These are phyloP conservation scores for Dichetophora obliterata DNA, from an alignment of 2,888 invertebrate genomes.

Conservation along the genomic window DNA sequence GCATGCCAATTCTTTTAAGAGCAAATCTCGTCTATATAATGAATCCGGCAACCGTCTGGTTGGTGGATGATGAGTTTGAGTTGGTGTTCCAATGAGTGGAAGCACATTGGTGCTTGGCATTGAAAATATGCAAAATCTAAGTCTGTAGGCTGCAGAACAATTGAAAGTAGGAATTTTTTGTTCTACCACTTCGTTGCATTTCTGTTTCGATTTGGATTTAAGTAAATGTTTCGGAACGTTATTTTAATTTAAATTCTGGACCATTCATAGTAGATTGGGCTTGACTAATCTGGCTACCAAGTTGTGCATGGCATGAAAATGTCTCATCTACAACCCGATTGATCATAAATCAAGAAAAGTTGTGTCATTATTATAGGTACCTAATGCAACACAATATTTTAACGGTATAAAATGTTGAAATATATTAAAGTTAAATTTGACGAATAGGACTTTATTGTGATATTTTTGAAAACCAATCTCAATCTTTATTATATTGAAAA, in stretches of 20 bases:
- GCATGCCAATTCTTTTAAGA: constrained; percentile 30
- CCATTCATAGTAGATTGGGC: no score
- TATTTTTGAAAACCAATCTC: no score
- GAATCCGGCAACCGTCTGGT: not conserved
- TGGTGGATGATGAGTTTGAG: not conserved
- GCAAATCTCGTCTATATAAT: constrained; percentile 25
- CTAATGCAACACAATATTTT: no score
- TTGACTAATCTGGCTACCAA: not conserved
- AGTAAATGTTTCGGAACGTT: not conserved
- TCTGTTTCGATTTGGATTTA: not conserved
- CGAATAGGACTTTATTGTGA: no score
- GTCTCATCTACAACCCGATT: no score
- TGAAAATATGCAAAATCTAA: constrained; percentile 30
- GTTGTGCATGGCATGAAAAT: no score
- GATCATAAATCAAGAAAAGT: no score
- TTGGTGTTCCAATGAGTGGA: not conserved
- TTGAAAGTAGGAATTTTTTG: constrained; percentile 26
- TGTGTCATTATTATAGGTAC: not conserved
- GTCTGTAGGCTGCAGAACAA: constrained; percentile 12
- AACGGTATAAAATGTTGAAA: no score
- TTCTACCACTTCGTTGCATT: constrained; percentile 14
- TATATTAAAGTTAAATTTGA: no score
- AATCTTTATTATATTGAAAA: no score
- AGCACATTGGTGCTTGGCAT: not conserved
- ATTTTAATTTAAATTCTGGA: no score